Base-by-base conservation (phyloP, 2,888 invertebrate genomes). In the Zelleria hepariella region DNA sequence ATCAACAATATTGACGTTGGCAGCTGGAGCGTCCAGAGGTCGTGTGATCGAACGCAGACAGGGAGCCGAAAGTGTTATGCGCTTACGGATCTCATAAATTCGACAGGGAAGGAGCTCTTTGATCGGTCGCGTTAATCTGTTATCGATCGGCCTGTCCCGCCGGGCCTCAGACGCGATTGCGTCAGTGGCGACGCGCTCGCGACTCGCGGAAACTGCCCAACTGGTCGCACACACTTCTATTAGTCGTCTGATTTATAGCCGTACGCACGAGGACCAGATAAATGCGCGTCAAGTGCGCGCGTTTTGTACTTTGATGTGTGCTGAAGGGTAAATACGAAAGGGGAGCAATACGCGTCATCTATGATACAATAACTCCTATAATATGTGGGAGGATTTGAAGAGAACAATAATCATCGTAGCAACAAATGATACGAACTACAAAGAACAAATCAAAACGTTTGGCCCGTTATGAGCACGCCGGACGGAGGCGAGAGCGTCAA, bases 61-160 rank as follows among this genome's bases (percentile, higher is more conserved):
- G 52, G 21, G 52, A 62, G 60, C 60, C 64, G 60, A 59, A 42
- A 42, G 61, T 64, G 65, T 58, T 60, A 61, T 58, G 66, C 62
- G 67, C 66, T 68, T 66, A 15, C 68, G 68, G 67, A 71, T 74
- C 68, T 64, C 68, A 75, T 78, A 79, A 79, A 78, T 77, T 73
- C 66, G 66, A 61, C 64, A 62, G 66, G 69, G 68, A 72, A 74
- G 76, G 73, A 79, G 69, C 74, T 80, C 84, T 86, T 85, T 84
- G 85, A 87, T 86, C 85, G 74, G 78, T 64, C 75, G 77, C 70
- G 74, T 80, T 83, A 80, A 86, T 85, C 74, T 80, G 81, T 81
- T 82, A 83, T 80, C 77, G 71, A 84, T 84, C 71, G 15, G 32
- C 32, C 15, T 42, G 32, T 42, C 32, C 32, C 32, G 32, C 32